phyloP scores from a whole-genome alignment of 1,140 invertebrate genomes.

The Aradophagus sp. region DNA sequence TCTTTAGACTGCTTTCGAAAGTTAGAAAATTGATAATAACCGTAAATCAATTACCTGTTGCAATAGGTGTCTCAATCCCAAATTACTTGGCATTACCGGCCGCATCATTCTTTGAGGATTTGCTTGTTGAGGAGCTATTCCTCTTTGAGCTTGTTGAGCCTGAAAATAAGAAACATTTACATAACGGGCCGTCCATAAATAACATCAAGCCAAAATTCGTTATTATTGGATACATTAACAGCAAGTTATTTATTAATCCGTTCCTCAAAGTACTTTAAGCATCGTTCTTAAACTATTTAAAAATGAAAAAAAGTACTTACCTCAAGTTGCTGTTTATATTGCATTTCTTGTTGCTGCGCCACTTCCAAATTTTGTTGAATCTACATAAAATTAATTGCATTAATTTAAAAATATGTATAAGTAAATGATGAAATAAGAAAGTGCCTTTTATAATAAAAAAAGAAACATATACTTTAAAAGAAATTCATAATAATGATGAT shows the following conservation, averaged over 20 bases:
- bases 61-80: slow-evolving; percentile 81
- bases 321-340: slow-evolving; percentile 84
- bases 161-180: too few relatives aligned
- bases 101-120: slow-evolving; percentile 79
- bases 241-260: too few relatives aligned
- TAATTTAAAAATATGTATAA: slow-evolving; percentile 31
- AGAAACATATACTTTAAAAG: too few relatives aligned
- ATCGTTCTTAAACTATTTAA: background rate
- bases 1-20: too few relatives aligned
- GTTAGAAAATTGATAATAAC: slow-evolving; percentile 10
- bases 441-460: too few relatives aligned
- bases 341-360: slow-evolving; percentile 85
- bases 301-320: slow-evolving; percentile 67
- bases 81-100: slow-evolving; percentile 79
- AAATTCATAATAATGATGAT: too few relatives aligned
- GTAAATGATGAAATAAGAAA: too few relatives aligned
- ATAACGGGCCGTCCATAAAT: too few relatives aligned
- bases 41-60: slow-evolving; percentile 76
- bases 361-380: slow-evolving; percentile 83
- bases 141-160: slow-evolving; percentile 72
- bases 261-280: too few relatives aligned
- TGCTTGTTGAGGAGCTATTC: slow-evolving; percentile 70
- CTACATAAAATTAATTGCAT: slow-evolving; percentile 62
- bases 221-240: too few relatives aligned
- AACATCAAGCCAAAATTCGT: too few relatives aligned